These are phyloP conservation scores for Poecilia wingei DNA, from an alignment of 2,797 vertebrate species.

Conservation along the genomic window DNA sequence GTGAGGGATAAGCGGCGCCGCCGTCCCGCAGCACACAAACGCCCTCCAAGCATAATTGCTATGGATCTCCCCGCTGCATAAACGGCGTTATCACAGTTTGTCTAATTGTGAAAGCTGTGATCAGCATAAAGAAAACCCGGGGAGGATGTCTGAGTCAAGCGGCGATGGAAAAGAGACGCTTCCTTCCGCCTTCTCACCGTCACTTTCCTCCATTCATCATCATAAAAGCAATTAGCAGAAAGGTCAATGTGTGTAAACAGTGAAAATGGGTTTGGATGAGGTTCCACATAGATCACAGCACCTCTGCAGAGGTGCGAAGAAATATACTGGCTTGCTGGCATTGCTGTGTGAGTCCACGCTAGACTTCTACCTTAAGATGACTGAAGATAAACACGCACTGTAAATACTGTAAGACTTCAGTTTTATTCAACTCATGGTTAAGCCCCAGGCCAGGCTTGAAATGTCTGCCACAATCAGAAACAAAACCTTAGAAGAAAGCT, in stretches of 20 bases:
- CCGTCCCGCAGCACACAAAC: slow-evolving; percentile 55
- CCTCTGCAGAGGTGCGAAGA: slow-evolving; percentile 3
- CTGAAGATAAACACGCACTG: not conserved
- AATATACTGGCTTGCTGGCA: slow-evolving; percentile 16
- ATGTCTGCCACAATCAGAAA: not conserved
- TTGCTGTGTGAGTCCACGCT: not conserved
- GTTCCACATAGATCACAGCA: slow-evolving; percentile 35
- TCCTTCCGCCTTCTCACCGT: slow-evolving; percentile 25
- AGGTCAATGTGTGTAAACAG: slow-evolving; percentile 64
- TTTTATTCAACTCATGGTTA: not conserved
- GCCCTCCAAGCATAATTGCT: slow-evolving; percentile 79
- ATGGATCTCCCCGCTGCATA: slow-evolving; percentile 71
- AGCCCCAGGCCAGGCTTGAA: not conserved
- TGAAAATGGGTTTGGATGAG: slow-evolving; percentile 27
- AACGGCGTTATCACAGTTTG: slow-evolving; percentile 74
- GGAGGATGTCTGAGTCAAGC: slow-evolving; percentile 20
- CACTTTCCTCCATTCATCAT: slow-evolving; percentile 46
- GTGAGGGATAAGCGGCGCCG: slow-evolving; percentile 29
- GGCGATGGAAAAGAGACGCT: slow-evolving; percentile 8
- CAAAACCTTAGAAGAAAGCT: not conserved
- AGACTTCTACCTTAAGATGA: not conserved
- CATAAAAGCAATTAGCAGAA: slow-evolving; percentile 70
- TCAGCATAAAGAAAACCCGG: slow-evolving; percentile 63
- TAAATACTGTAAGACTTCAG: not conserved
- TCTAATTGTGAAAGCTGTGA: slow-evolving; percentile 79